Base-by-base conservation (phyloP, 2,113 vertebrate genomes). In the Dolichotis patagonum region DNA sequence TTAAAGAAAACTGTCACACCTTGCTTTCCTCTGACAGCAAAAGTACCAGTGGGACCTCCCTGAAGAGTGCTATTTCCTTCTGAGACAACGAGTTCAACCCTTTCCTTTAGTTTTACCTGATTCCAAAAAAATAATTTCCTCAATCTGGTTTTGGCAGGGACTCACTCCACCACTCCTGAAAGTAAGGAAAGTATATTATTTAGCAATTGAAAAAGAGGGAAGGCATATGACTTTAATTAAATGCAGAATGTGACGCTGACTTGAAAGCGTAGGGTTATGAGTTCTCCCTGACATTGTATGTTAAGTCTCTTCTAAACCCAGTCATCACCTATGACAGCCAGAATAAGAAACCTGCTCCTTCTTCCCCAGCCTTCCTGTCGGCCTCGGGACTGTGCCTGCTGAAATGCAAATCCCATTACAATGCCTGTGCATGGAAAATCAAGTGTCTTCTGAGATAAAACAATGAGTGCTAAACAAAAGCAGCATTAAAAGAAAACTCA, bases 381-480 rank as follows among this genome's bases (percentile, higher is more conserved):
- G 87, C 83, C 88, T 63, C 30, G 35, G 11, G 46, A 83, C 52
- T 16, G 84, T 20, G 46, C 56, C 16, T 52, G 71, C 82, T 86
- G 56, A 88, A 85, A 94, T 28, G 78, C 13, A 92, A 93, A 86
- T 60, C 81, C 71, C 78, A 73, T 73, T 60, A 62, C 24, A 22
- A 24, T 30, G 83, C 19, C 62, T 28, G 11, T 28, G 49, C 0
- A 0, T 38, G 80, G 85, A 95, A 96, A 90, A 81, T 82, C 43
- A 86, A 88, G 62, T 17, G 43, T 92, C 92, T 97, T 94, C 71
- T 38, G 91, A 93, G 85, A 92, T 82, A 96, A 97, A 96, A 67
- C 73, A 96, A 58, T 52, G 35, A 49, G 80, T 46, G 5, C 52
- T 80, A 82, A 92, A 82, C 78, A 90, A 81, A 80, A 80, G n/a